phyloP scores from a whole-genome alignment of 2,797 vertebrate genomes.

The Acanthornis magna region DNA sequence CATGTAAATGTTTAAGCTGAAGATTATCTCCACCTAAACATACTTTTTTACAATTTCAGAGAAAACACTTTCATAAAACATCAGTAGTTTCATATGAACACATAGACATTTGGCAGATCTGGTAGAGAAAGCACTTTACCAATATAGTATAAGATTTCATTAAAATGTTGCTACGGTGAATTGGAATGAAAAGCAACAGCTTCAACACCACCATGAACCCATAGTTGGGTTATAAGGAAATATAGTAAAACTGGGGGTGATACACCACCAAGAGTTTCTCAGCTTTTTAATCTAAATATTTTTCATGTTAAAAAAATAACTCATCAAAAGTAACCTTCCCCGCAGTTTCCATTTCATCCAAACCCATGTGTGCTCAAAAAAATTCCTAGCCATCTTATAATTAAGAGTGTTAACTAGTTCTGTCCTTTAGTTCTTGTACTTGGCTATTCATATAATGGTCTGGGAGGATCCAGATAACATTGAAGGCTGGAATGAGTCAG shows the following conservation, averaged over 20 bases:
- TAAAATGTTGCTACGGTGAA: neutral
- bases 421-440: neutral
- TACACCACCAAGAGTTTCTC: neutral
- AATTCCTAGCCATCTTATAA: neutral
- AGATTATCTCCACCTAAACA: neutral
- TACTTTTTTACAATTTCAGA: neutral
- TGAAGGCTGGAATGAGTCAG: conserved; percentile 47
- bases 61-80: neutral
- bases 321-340: neutral
- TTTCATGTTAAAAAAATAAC: neutral
- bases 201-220: neutral
- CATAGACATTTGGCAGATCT: neutral
- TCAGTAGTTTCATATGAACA: neutral
- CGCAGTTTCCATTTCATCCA: neutral
- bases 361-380: neutral
- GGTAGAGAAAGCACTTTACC: neutral
- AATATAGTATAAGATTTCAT: neutral
- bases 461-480: conserved; percentile 62
- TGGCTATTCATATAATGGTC: conserved; percentile 12
- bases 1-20: neutral
- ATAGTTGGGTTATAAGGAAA: neutral
- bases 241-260: neutral
- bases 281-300: neutral
- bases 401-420: neutral
- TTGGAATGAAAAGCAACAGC: neutral